phyloP scores from a whole-genome alignment of 2,113 vertebrate genomes.

The Dryoscopus gambensis region DNA sequence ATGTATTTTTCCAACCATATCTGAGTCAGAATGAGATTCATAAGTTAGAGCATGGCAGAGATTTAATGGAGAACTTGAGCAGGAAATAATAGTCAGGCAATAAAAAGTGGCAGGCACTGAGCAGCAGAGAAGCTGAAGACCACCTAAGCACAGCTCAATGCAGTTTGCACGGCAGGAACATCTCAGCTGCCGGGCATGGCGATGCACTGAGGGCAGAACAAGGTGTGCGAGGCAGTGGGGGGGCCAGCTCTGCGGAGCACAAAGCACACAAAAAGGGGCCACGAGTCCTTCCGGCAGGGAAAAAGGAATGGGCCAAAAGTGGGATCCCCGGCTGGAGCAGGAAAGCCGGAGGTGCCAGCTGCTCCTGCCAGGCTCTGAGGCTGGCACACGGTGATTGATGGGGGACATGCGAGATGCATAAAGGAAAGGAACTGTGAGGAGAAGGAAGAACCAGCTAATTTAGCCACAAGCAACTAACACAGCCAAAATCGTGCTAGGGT shows the following conservation, averaged over 20 bases:
- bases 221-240: background rate
- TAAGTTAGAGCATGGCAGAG: background rate
- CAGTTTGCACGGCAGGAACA: background rate
- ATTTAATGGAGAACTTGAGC: background rate
- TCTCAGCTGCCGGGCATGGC: fast-evolving
- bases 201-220: background rate
- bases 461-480: background rate
- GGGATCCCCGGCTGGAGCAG: background rate
- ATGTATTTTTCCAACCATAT: background rate
- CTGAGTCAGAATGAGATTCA: background rate
- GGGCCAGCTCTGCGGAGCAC: background rate
- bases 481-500: background rate
- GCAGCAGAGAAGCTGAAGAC: background rate
- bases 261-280: background rate
- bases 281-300: background rate
- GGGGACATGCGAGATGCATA: background rate
- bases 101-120: background rate
- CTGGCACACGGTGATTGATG: background rate
- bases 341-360: background rate
- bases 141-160: background rate
- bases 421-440: background rate
- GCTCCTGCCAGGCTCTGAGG: background rate
- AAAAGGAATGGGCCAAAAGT: background rate
- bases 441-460: background rate
- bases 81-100: background rate